Base-by-base conservation (phyloP, 2,888 invertebrate species). In the Gastracanthus pulcherrimus region DNA sequence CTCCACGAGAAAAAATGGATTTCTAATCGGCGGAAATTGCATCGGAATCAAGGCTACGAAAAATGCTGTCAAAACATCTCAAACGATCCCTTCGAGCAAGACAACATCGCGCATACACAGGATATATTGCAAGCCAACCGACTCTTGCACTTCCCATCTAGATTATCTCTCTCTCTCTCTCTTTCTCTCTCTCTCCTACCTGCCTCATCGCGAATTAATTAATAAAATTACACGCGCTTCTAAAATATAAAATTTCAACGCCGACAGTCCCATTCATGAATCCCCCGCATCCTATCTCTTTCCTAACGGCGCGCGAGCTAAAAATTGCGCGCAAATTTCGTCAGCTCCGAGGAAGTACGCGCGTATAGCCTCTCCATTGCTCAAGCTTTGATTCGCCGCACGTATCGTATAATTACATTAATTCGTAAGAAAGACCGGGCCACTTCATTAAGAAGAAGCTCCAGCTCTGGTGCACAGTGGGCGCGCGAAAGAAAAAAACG, bases 1-100 rank as follows among this genome's bases (percentile, higher is more conserved):
- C 31, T 16, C 16, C 9, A 5, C 29, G 55, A 34, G 19, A 9
- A 62, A 34, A 31, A 31, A 34, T 9, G n/a, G n/a, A 19, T 41
- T 67, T 45, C 60, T 34, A 76, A 58, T 45, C 58, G 26, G 41
- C 69, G 60, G 76, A 76, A 69, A 45, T 76, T 76, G 69, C 76
- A 45, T 23, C n/a, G n/a, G 0, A 19, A 23, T 48, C 11, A 19
- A 36, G 13, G 29, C 45, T 23, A 31, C 3, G 34, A 69, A 48
- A 41, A 75, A 5, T 19, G 1, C 11, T 23, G 23, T 19, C 19
- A 45, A 29, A 55, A 36, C 11, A n/a, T 34, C 29, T 23, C 64
- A 76, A 45, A 69, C 1, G 58, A 70, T 70, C 70, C 77, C 69
- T 69, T 48, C 48, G 48, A 64, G 64, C 64, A 64, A 64, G 36